Base-by-base conservation (phyloP, 2,797 vertebrate genomes). In the Remorina albescens region DNA sequence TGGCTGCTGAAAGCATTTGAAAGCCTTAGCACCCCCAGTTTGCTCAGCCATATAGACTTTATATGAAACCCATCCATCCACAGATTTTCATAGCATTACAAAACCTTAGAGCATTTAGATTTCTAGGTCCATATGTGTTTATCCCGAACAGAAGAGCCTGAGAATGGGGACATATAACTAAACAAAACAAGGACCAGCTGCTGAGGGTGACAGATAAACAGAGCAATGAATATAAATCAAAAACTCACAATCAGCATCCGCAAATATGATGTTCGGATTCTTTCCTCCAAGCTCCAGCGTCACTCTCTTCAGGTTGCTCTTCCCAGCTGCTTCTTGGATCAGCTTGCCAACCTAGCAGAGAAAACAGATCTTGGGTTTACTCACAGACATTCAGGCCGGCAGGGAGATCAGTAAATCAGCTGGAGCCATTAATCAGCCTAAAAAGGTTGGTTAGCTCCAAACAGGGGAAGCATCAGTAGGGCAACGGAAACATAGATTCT, bases 241-340 rank as follows among this genome's bases (percentile, higher is more conserved):
- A 62, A 88, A 96, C 98, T 97, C 95, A 99, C 98, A 93, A 86
- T 99, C 98, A 47, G 98, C 97, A 94, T 99, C 98, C 91, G 98
- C 98, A 85, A 99, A 99, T 93, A 99, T 98, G 89, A 99, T 99
- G 93, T 99, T 99, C 82, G 98, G 98, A 90, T 96, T 99, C 94
- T 99, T 99, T 76, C 98, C 98, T 91, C 98, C 98, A 72, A 99
- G 95, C 91, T 99, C 98, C 93, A 99, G 95, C 15, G 97, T 99
- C 80, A 99, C 96, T 95, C 97, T 96, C 95, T 99, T 99, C 95
- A 99, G 93, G 93, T 99, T 99, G 91, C 96, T 99, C 93, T 95
- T 97, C 91, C 98, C 98, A 89, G 98, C 97, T 91, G 97, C 97
- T 96, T 99, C 97, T 95, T 99, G 98, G 93, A 99, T 98, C 93